Percentiles rank a stretch among this genome's conserved stretches.
Conservation (phyloP, 2,113 vertebrate genomes). For the Hippopotamus amphibius region DNA sequence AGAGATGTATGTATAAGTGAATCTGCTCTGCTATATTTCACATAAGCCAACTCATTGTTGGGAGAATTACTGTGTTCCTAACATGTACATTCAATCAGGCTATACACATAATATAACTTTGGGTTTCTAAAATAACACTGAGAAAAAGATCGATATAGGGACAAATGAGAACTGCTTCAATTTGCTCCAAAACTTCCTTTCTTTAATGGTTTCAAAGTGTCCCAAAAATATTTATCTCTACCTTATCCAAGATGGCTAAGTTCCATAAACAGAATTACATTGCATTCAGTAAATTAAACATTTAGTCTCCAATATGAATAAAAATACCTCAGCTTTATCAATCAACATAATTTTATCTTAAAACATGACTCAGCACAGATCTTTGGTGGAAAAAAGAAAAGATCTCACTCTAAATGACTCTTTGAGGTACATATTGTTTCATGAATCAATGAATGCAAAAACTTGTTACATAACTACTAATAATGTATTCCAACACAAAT, state of each 20-base stretch:
- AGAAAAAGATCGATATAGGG: not conserved
- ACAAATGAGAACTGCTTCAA: not conserved
- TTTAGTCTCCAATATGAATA: not conserved
- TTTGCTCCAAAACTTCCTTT: not conserved
- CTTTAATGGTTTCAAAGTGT: not conserved
- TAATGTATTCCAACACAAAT: not conserved
- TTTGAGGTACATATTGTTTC: not conserved
- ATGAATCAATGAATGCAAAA: not conserved
- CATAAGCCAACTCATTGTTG: not conserved
- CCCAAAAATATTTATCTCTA: constrained; percentile 2
- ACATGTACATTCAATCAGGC: not conserved
- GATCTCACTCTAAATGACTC: not conserved
- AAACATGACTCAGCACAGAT: not conserved
- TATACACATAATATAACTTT: not conserved
- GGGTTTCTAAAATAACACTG: not conserved
- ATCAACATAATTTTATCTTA: constrained; percentile 2
- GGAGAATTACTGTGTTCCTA: not conserved
- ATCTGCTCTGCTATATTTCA: not conserved
- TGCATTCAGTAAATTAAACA: not conserved
- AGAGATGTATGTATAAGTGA: not conserved
- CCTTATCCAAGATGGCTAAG: not conserved
- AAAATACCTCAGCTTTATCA: not conserved
- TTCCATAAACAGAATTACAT: not conserved
- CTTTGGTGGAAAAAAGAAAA: not conserved
- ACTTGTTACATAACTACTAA: not conserved